Conservation (phyloP, 1,140 invertebrate species). For the Vanessa tameamea region DNA sequence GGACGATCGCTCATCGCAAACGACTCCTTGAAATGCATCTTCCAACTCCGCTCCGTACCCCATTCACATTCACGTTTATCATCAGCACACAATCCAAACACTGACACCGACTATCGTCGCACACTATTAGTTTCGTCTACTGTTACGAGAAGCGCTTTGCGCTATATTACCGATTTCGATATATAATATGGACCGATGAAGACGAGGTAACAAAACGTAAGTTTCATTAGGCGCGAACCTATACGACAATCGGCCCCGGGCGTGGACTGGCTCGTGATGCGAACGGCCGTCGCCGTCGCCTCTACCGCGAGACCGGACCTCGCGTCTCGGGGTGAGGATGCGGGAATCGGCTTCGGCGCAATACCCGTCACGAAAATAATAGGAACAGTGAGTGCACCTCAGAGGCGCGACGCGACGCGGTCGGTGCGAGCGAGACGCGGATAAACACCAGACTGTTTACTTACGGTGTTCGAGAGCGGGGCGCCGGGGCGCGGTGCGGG, state of each 20-base stretch:
- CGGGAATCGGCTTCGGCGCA: constrained; percentile 80
- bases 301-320: constrained; percentile 77
- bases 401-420: constrained; percentile 76
- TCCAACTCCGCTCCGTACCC: constrained; percentile 68
- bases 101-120: constrained; percentile 56
- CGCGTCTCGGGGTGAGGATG: constrained; percentile 79
- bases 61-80: constrained; percentile 76
- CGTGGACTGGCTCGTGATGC: constrained; percentile 73
- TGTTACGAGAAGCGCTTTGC: constrained; percentile 36
- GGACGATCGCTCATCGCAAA: constrained; percentile 79
- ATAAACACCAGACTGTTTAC: constrained; percentile 81
- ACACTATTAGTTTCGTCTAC: constrained; percentile 63
- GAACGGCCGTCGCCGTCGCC: constrained; percentile 72
- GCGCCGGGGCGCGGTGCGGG: constrained; percentile 59
- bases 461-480: constrained; percentile 77
- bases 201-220: constrained; percentile 42
- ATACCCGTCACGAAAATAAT: constrained; percentile 81
- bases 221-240: constrained; percentile 65
- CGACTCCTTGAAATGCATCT: constrained; percentile 81
- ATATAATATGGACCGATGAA: constrained; percentile 7
- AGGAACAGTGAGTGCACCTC: constrained; percentile 79
- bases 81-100: constrained; percentile 72
- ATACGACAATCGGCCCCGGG: constrained; percentile 72
- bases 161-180: constrained; percentile 9
- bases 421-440: constrained; percentile 80